Conservation (phyloP, 2,888 invertebrate genomes). For the Dicyrtoma fusca region DNA sequence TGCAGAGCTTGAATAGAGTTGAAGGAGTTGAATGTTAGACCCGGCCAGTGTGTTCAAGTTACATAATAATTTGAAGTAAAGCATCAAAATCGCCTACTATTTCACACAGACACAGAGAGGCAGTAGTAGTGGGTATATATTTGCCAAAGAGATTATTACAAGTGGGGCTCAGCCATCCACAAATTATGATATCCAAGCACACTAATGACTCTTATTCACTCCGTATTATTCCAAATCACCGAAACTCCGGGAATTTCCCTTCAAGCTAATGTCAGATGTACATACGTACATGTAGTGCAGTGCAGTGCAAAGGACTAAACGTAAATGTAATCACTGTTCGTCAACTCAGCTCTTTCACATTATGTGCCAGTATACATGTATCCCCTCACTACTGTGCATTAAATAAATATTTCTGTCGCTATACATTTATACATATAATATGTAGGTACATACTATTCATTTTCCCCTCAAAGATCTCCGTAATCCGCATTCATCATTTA, state of each 20-base stretch:
- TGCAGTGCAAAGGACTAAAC: no score
- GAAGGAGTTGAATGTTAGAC: no score
- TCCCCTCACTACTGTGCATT: background rate
- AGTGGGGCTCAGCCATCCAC: constrained; percentile 46
- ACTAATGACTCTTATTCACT: constrained; percentile 56
- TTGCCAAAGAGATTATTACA: constrained; percentile 44
- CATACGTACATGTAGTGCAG: background rate
- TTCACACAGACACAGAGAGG: background rate
- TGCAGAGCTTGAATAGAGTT: background rate
- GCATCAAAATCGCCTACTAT: background rate
- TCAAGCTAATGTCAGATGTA: constrained; percentile 2
- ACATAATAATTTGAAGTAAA: background rate
- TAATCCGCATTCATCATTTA: constrained; percentile 7
- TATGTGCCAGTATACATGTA: no score
- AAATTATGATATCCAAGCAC: constrained; percentile 39
- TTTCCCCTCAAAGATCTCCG: no score
- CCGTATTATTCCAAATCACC: constrained; percentile 52
- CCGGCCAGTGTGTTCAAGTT: no score
- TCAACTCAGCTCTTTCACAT: no score
- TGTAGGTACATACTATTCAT: no score
- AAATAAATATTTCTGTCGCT: no score
- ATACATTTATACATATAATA: no score
- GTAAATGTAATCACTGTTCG: no score
- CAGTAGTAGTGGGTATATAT: background rate
- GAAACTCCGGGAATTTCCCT: constrained; percentile 31